A percentile compares a stretch with the other conserved stretches of the same genome.
Evolutionary conservation across 2,113 vertebrate species (phyloP).

Genomic region (Paradoxurus hermaphroditus): DNA sequence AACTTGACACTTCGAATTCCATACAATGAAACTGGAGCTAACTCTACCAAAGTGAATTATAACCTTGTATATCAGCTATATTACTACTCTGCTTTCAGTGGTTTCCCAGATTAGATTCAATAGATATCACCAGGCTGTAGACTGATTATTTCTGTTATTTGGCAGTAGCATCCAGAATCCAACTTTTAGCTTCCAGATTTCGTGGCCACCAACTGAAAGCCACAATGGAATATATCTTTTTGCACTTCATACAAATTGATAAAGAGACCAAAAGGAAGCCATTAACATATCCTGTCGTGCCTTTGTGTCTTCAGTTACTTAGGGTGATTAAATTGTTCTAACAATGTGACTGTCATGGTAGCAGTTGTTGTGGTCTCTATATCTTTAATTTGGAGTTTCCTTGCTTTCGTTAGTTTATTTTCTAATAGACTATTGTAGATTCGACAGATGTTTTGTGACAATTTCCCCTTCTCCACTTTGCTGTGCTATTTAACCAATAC

Average conservation of each 20-base stretch:
- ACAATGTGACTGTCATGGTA: not conserved
- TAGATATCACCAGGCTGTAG: not conserved
- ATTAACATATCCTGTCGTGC: not conserved
- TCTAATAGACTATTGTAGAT: slow-evolving; percentile 50
- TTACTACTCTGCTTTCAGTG: not conserved
- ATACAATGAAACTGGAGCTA: not conserved
- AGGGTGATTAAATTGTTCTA: slow-evolving; percentile 6
- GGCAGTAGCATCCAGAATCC: not conserved
- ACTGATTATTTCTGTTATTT: slow-evolving; percentile 25
- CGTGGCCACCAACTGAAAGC: not conserved
- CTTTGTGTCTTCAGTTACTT: slow-evolving; percentile 38
- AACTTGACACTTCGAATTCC: not conserved
- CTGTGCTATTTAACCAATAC: slow-evolving; percentile 47
- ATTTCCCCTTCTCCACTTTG: not conserved
- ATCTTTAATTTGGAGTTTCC: slow-evolving; percentile 22
- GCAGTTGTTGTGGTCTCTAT: not conserved
- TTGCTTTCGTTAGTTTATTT: slow-evolving; percentile 56
- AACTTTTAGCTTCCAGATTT: not conserved
- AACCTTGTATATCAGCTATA: not conserved
- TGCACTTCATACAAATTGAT: not conserved
- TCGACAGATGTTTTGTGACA: slow-evolving; percentile 61
- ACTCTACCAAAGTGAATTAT: not conserved
- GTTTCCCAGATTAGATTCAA: not conserved
- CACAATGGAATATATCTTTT: not conserved
- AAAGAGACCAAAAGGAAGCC: slow-evolving; percentile 18